These are phyloP conservation scores for Chalcis sispes DNA, from an alignment of 2,888 invertebrate species.

Conservation along the genomic window DNA sequence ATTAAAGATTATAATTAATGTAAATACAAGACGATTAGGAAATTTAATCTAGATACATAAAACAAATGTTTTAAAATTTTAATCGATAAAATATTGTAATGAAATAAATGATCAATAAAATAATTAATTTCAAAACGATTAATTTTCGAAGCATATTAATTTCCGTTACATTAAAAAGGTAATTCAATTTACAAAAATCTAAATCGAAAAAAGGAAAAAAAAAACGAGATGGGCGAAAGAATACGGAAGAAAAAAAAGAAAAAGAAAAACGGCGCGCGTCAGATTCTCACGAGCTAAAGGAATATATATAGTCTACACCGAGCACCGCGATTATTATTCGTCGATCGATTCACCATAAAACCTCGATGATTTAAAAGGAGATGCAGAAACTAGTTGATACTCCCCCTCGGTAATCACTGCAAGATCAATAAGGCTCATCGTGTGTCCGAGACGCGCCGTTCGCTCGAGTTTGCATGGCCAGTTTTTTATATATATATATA, in stretches of 20 bases:
- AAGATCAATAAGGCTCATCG: conserved; percentile 63
- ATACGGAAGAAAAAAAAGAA: not conserved
- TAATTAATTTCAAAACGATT: too few relatives aligned
- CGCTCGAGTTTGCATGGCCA: conserved; percentile 69
- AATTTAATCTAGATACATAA: too few relatives aligned
- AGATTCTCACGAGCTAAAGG: conserved; percentile 32
- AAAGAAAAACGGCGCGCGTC: conserved; percentile 2
- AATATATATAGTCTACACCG: conserved; percentile 16
- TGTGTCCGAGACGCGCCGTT: conserved; percentile 24
- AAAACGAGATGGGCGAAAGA: not conserved
- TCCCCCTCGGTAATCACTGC: conserved; percentile 62
- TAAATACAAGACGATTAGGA: not conserved
- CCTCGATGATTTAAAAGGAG: conserved; percentile 63
- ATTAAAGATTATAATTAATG: not conserved
- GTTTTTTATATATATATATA: not conserved
- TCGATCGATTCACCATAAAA: conserved; percentile 54
- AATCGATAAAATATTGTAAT: not conserved
- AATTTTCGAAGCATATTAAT: not conserved
- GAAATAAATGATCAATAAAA: not conserved
- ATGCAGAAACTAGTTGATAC: conserved; percentile 60
- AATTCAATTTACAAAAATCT: not conserved
- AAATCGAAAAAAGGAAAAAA: not conserved
- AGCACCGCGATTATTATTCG: conserved; percentile 55
- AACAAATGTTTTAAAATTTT: not conserved
- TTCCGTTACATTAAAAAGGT: too few relatives aligned